These are phyloP conservation scores for Opisthograptis luteolata DNA, from an alignment of 2,888 invertebrate genomes.

Conservation along the genomic window DNA sequence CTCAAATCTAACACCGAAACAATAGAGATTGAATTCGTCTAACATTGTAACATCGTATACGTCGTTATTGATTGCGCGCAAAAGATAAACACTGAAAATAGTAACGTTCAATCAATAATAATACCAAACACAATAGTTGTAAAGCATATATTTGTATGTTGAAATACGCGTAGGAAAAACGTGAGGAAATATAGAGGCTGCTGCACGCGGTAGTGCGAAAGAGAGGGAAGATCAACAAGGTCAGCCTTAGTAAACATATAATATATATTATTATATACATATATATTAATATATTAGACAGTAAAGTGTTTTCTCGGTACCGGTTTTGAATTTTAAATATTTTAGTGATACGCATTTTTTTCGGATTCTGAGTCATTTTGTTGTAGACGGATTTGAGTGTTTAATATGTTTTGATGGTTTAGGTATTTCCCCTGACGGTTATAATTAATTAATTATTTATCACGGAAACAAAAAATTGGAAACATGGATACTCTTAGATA, in stretches of 20 bases:
- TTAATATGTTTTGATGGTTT: neutral
- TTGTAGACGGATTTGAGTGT: neutral
- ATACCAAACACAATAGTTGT: slow-evolving; percentile 40
- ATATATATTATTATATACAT: slow-evolving; percentile 34
- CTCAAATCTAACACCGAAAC: slow-evolving; percentile 20
- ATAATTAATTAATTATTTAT: too few relatives aligned
- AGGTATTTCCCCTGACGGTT: too few relatives aligned
- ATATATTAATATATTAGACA: slow-evolving; percentile 34
- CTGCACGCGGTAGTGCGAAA: slow-evolving; percentile 53
- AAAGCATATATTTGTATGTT: slow-evolving; percentile 48
- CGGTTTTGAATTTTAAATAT: slow-evolving; percentile 21
- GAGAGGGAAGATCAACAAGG: slow-evolving; percentile 65
- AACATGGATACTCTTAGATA: too few relatives aligned
- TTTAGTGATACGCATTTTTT: slow-evolving; percentile 5
- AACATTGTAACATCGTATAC: slow-evolving; percentile 33
- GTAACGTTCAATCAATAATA: slow-evolving; percentile 44
- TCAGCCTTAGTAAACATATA: slow-evolving; percentile 67
- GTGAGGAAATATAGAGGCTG: slow-evolving; percentile 64
- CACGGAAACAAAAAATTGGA: too few relatives aligned
- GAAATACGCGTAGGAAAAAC: slow-evolving; percentile 63
- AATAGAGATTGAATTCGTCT: slow-evolving; percentile 39
- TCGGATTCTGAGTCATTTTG: slow-evolving; percentile 1
- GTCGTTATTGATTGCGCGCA: slow-evolving; percentile 38
- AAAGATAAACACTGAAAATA: slow-evolving; percentile 73
- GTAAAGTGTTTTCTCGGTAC: slow-evolving; percentile 31